Base-by-base conservation (phyloP, 2,797 vertebrate species). In the Melanotaenia pygmaea region DNA sequence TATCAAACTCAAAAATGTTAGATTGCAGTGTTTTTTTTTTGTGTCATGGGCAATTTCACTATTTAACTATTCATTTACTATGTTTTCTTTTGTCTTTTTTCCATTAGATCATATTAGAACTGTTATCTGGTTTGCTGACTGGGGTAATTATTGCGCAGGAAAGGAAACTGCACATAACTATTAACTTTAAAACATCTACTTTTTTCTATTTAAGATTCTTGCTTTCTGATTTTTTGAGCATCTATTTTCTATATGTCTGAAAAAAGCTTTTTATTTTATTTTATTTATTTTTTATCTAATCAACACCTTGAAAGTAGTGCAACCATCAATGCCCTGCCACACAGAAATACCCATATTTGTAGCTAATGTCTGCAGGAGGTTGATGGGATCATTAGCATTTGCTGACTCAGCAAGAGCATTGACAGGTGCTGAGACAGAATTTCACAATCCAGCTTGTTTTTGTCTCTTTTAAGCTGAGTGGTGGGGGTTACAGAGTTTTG, bases 1-100 rank as follows among this genome's bases (percentile, higher is more conserved):
- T 95, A 96, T 87, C 86, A 91, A 94, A 94, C 37, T 77, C 72
- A 50, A 64, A 47, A 2, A 2, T 20, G 18, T 7, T 20, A 20
- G 7, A 9, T 65, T 61, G 8, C 8, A 13, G 20, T 16, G 4
- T n/a, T 34, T 34, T 68, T 16, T 16, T 51, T 9, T 11, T 35
- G 38, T 38, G 11, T 38, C 12, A 14, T 50, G 14, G 18, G 56
- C 12, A 4, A 57, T 5, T 28, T 28, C 28, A 28, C 28, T 28
- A 4, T 28, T 28, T 28, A 28, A 28, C 28, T 28, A 28, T 28
- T 28, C 3, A 28, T 28, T 28, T 28, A 28, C 28, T 28, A 28
- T 28, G 28, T 28, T 3, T 45, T 45, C 18, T 45, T 20, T 45
- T 45, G 43, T 45, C 43, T 16, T 45, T 18, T 20, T 45, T 45